A percentile compares a stretch with the other conserved stretches of the same genome.
phyloP scores from a whole-genome alignment of 2,113 vertebrate species.

The Gallinago undulata region DNA sequence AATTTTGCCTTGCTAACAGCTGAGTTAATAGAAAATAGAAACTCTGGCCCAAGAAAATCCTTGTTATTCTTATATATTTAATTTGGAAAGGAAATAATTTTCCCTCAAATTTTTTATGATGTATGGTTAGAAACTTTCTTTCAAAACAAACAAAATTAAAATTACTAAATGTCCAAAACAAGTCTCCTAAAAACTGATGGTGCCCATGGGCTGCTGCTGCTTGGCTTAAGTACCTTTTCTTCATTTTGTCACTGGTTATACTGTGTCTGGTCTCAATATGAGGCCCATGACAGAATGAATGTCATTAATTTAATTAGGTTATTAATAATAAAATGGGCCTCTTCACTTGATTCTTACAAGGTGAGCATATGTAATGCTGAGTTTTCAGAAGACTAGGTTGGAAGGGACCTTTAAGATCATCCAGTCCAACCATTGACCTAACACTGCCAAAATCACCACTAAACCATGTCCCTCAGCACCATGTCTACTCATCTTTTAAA shows the following conservation, averaged over 20 bases:
- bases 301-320: not conserved
- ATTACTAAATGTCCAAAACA: not conserved
- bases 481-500: too few relatives aligned
- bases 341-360: not conserved
- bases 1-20: not conserved
- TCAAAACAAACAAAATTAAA: not conserved
- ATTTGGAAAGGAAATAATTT: not conserved
- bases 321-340: not conserved
- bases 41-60: not conserved
- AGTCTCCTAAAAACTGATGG: not conserved
- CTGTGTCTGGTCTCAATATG: not conserved
- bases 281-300: not conserved
- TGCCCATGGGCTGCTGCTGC: not conserved
- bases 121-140: not conserved
- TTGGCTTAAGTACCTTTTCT: not conserved
- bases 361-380: not conserved
- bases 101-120: not conserved
- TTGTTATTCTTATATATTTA: not conserved
- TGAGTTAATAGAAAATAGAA: not conserved
- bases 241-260: not conserved
- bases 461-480: too few relatives aligned
- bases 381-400: not conserved
- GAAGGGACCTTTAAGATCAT: too few relatives aligned
- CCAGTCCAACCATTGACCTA: too few relatives aligned
- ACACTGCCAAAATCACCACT: too few relatives aligned